Evolutionary conservation across 2,113 vertebrate genomes (phyloP), one percentile per base, ranked within the genome.

Genomic region (Pedetes capensis): DNA sequence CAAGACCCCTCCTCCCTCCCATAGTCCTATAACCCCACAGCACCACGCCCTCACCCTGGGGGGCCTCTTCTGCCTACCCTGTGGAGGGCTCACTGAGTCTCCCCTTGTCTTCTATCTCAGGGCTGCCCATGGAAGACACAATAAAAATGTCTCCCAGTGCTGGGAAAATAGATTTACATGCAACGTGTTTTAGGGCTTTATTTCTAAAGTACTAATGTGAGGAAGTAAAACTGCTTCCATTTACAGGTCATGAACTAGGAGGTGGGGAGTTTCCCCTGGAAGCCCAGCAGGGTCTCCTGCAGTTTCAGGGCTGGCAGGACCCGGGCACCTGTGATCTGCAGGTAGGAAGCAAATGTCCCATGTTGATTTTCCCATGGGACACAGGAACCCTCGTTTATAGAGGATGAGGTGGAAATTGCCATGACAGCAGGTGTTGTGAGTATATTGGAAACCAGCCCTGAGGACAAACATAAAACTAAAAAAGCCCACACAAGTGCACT

Each of bases 221-320:
- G 94, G 80, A 55, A 95, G 69, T 94, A 80, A 92, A 96, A 91
- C 32, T 91, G 25, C 37, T 84, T 86, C 42, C 44, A 29, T 69
- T 64, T 32, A 96, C 37, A 95, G 69, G 64, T 91, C 96, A 7
- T 74, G 83, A 74, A 94, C 61, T 82, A 96, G 96, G 96, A 85
- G 22, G 91, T 47, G 64, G 20, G 20, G 69, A 71, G 74, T 95
- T 96, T 95, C 68, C 71, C 80, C 95, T 89, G 94, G 94, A 98
- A 97, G 94, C 89, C 51, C 95, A 93, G 87, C 78, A 81, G 79
- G 95, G 91, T 87, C 13, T 2, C 64, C 55, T 96, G 80, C 55
- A 42, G 22, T 96, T 89, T 93, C 95, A 90, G 93, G 94, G 87
- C 96, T 81, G 82, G 66, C 23, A 37, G 83, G 88, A 78, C 83